A percentile compares a stretch with the other conserved stretches of the same genome.
phyloP scores from a whole-genome alignment of 2,888 invertebrate genomes.

The Oscheius onirici region DNA sequence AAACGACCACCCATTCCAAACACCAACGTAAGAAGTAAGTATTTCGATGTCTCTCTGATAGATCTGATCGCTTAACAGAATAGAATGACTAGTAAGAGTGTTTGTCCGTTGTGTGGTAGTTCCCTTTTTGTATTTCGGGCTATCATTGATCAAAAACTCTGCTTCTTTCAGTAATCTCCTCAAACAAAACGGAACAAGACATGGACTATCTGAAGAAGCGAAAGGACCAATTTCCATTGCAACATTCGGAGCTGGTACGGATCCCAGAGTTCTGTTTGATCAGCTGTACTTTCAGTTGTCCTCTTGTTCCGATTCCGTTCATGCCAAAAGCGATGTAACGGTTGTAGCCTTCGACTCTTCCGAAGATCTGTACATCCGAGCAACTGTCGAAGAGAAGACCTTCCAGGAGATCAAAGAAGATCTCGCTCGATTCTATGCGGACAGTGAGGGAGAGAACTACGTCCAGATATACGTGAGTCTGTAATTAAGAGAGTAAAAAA shows the following conservation, averaged over 20 bases:
- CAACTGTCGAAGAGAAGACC: slow-evolving; percentile 25
- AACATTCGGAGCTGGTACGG: slow-evolving; percentile 43
- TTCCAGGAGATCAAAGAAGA: slow-evolving; percentile 32
- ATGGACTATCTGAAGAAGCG: slow-evolving; percentile 42
- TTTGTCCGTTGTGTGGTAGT: slow-evolving; percentile 5
- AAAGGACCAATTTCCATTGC: slow-evolving; percentile 48
- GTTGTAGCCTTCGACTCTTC: slow-evolving; percentile 36
- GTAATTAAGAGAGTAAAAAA: not conserved
- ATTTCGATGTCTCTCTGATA: too few species aligned
- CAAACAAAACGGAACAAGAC: slow-evolving; percentile 39
- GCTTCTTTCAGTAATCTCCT: slow-evolving; percentile 35
- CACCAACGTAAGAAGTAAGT: slow-evolving; percentile 51
- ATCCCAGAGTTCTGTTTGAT: not conserved
- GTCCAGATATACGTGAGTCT: slow-evolving; percentile 50
- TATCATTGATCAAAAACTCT: not conserved
- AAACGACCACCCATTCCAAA: slow-evolving; percentile 52
- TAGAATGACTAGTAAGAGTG: slow-evolving; percentile 8
- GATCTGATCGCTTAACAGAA: not conserved
- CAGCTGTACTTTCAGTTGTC: slow-evolving; percentile 21
- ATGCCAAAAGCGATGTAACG: slow-evolving; percentile 16
- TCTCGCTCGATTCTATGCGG: slow-evolving; percentile 31
- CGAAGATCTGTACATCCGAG: slow-evolving; percentile 34
- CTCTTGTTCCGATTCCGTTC: not conserved
- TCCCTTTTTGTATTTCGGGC: slow-evolving; percentile 19
- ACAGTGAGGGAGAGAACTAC: slow-evolving; percentile 36